Evolutionary conservation across 2,888 invertebrate species (phyloP).

Genomic region (Ophion costatus): DNA sequence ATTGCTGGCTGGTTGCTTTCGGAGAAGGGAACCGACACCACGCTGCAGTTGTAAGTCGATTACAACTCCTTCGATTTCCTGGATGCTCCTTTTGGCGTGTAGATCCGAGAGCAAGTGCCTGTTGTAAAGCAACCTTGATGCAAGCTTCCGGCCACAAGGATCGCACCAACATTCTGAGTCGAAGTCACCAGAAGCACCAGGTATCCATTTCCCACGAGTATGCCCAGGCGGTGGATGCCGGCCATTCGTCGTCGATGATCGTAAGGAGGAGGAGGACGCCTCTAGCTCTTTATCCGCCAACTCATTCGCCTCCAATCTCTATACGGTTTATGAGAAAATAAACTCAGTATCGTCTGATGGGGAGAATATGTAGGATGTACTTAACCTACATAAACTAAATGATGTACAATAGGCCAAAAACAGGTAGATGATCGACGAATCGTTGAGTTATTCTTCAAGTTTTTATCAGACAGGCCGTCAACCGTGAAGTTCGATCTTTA

Average conservation of each 20-base stretch:
- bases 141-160: constrained; percentile 91
- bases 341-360: constrained; percentile 3
- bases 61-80: constrained; percentile 86
- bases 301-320: constrained; percentile 77
- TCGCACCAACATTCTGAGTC: constrained; percentile 91
- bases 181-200: constrained; percentile 85
- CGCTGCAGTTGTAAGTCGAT: constrained; percentile 71
- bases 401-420: too few relatives aligned
- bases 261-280: constrained; percentile 51
- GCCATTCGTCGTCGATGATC: constrained; percentile 38
- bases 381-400: too few relatives aligned
- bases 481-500: too few relatives aligned
- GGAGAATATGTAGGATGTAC: not conserved
- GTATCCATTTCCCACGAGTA: constrained; percentile 93
- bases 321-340: constrained; percentile 21
- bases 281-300: constrained; percentile 49
- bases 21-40: constrained; percentile 61
- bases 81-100: constrained; percentile 84
- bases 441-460: not conserved
- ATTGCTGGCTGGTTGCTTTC: constrained; percentile 57
- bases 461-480: too few relatives aligned
- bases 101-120: constrained; percentile 90
- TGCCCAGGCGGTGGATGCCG: constrained; percentile 88
- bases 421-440: not conserved
- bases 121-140: constrained; percentile 90